Evolutionary conservation across 1,140 invertebrate species (phyloP).

Genomic region (Caenorhabditis briggsae): DNA sequence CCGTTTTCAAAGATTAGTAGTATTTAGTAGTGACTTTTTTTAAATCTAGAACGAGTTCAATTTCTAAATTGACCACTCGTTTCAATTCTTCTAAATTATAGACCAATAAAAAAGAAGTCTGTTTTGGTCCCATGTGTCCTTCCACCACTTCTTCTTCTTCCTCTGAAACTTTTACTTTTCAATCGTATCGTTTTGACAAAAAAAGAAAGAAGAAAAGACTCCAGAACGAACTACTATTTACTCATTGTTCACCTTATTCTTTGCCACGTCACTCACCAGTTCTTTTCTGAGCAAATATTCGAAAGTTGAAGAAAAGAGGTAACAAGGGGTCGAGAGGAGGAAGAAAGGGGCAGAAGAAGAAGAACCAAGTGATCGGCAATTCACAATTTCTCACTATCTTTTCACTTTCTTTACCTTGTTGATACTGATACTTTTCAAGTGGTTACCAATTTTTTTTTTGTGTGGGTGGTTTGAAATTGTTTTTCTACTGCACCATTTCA

Average conservation of each 20-base stretch:
- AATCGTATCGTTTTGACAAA: constrained; percentile 4
- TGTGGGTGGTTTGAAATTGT: not conserved
- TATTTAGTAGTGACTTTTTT: too few relatives aligned
- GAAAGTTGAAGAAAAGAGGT: not conserved
- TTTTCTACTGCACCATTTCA: not conserved
- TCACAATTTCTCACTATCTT: not conserved
- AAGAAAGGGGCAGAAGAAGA: too few relatives aligned
- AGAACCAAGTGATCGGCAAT: not conserved
- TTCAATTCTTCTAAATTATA: too few relatives aligned
- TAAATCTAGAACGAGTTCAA: not conserved
- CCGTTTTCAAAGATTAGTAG: not conserved
- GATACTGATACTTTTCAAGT: constrained; percentile 17
- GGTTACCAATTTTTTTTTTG: not conserved
- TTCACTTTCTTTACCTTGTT: not conserved
- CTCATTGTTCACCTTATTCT: constrained; percentile 20
- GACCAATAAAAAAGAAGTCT: too few relatives aligned
- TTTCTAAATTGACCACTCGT: not conserved
- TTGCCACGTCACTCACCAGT: constrained; percentile 37
- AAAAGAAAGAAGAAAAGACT: not conserved
- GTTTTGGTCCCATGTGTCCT: not conserved
- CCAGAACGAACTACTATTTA: constrained; percentile 19
- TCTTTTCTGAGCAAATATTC: constrained; percentile 1
- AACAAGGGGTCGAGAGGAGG: constrained; percentile 12
- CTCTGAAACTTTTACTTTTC: constrained; percentile 23
- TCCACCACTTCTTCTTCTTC: not conserved